Percentiles rank a stretch among this genome's conserved stretches.
phyloP scores from a whole-genome alignment of 2,113 vertebrate genomes.

The Dipodomys merriami region DNA sequence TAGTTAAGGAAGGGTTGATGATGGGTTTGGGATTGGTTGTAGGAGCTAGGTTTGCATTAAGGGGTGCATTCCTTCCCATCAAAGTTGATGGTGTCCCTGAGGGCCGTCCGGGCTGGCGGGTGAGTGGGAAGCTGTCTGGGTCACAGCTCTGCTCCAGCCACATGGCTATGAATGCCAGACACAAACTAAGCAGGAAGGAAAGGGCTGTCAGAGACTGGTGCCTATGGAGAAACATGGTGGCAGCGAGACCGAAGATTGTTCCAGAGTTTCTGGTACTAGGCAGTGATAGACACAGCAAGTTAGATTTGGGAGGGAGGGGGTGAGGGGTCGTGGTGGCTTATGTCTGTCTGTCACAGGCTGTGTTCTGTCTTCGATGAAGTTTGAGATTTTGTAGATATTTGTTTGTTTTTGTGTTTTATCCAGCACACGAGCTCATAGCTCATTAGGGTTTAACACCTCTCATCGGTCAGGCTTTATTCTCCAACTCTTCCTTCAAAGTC shows the following conservation, averaged over 20 bases:
- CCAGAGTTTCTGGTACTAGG: not conserved
- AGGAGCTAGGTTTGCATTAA: not conserved
- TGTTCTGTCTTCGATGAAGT: not conserved
- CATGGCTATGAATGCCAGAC: not conserved
- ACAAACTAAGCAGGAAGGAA: not conserved
- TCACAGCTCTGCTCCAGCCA: not conserved
- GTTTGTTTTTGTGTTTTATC: not conserved
- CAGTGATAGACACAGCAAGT: not conserved
- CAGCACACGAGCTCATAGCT: too few species aligned
- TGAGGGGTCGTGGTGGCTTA: too few species aligned
- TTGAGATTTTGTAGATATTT: not conserved
- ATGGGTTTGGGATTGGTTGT: not conserved
- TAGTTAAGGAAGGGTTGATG: too few species aligned
- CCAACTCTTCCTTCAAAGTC: not conserved
- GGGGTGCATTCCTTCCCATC: too few species aligned
- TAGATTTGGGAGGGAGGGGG: too few species aligned
- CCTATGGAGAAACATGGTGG: rapidly evolving
- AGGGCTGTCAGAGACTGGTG: not conserved
- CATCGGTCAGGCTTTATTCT: not conserved
- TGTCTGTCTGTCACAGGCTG: rapidly evolving
- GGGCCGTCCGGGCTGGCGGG: not conserved
- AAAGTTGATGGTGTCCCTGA: rapidly evolving
- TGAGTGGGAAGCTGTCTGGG: not conserved
- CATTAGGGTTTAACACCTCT: not conserved
- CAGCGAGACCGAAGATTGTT: not conserved